Evolutionary conservation across 2,113 vertebrate species (phyloP).

Genomic region (Xiphophorus couchianus): DNA sequence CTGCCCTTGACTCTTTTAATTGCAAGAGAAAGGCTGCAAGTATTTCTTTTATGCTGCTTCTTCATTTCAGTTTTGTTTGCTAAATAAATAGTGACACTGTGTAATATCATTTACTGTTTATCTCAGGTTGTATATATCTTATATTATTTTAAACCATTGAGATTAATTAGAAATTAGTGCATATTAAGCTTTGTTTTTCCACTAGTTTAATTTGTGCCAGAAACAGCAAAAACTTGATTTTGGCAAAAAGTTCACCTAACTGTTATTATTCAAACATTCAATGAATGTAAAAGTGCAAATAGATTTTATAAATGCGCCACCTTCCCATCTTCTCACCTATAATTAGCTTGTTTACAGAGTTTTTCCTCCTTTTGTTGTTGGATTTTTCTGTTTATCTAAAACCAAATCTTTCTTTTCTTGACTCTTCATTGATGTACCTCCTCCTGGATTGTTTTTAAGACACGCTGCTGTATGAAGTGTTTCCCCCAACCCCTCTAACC

Average conservation of each 20-base stretch:
- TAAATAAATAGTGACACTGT: too few species aligned
- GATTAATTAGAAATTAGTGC: too few species aligned
- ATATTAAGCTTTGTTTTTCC: too few species aligned
- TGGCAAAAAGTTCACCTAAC: background rate
- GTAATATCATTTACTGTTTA: too few species aligned
- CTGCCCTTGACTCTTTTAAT: background rate
- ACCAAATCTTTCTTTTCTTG: background rate
- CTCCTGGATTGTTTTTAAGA: conserved; percentile 1
- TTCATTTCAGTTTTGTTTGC: background rate
- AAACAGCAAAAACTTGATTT: background rate
- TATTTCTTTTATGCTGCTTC: background rate
- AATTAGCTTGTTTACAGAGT: background rate
- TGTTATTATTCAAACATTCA: background rate
- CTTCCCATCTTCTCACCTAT: background rate
- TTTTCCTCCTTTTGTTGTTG: background rate
- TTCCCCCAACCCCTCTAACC: background rate
- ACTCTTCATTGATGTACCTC: background rate
- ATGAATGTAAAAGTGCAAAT: background rate
- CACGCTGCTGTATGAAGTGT: conserved; percentile 3
- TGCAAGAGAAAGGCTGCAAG: background rate
- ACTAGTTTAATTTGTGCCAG: too few species aligned
- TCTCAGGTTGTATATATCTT: background rate
- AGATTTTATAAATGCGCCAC: conserved; percentile 2
- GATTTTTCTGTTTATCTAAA: background rate
- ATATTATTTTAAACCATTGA: too few species aligned